Conservation (phyloP, 64 coral and sea anemone species). For the Astreopora myriophthalma region DNA sequence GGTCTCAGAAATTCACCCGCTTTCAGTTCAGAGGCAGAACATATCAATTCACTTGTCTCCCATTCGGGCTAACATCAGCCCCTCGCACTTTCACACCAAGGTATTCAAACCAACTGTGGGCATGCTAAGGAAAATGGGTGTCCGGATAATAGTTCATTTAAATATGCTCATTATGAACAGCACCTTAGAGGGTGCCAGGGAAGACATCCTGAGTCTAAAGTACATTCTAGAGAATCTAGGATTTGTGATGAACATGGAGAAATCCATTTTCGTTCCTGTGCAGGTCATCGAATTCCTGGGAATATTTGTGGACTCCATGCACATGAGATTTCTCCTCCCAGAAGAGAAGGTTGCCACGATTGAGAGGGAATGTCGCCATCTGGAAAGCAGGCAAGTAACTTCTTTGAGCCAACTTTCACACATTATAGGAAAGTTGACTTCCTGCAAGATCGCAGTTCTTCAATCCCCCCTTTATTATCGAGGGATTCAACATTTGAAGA, state of each 20-base stretch:
- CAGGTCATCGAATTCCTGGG: conserved; percentile 40
- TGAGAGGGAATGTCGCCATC: background rate
- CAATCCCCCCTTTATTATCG: conserved; percentile 20
- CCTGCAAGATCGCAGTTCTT: conserved; percentile 18
- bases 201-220: background rate
- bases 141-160: too few relatives aligned
- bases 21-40: background rate
- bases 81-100: too few relatives aligned
- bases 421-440: conserved; percentile 32
- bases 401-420: conserved; percentile 36
- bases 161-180: conserved; percentile 36
- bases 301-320: background rate
- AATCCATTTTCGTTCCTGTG: conserved; percentile 11
- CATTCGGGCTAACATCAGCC: too few relatives aligned
- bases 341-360: background rate
- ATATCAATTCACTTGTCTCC: background rate
- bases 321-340: conserved; percentile 29
- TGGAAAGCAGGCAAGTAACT: background rate
- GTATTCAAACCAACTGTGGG: too few relatives aligned
- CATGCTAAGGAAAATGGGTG: too few relatives aligned
- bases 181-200: background rate
- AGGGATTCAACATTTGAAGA: conserved; percentile 14
- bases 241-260: conserved; percentile 7
- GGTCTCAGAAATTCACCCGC: background rate
- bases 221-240: conserved; percentile 7